Base-by-base conservation (phyloP, 2,888 invertebrate species). In the Diplolepis rosae region DNA sequence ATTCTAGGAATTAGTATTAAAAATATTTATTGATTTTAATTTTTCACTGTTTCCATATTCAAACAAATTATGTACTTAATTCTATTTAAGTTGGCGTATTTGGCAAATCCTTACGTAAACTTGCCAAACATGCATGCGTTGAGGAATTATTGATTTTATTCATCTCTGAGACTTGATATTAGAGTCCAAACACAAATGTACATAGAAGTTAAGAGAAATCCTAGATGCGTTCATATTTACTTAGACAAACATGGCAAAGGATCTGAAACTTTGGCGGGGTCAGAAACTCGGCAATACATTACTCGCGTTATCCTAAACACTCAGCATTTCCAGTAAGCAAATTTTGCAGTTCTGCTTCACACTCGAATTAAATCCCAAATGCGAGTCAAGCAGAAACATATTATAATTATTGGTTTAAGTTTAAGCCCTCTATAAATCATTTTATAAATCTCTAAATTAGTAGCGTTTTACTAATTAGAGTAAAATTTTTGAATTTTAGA, bases 181-280 rank as follows among this genome's bases (percentile, higher is more conserved):
- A 75, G 71, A 69, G 75, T 68, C 66, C 73, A 69, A 69, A 71
- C 73, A 71, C 71, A 52, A 71, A 71, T 52, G 71, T 61, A 65
- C 67, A 48, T 68, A 73, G 71, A 67, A 73, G 71, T 27, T n/a
- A 45, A 65, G 56, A 50, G 45, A 71, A 75, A 71, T 73, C 66
- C 68, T 68, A 56, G 69, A 69, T 68, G 67, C 51, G 68, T 72
- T 70, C 72, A 75, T 78, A 79, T 79, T 79, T 73, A 76, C 74
- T 71, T 76, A 74, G 76, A 75, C 77, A 76, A 77, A 77, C 77
- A 80, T 74, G 72, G 72, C 72, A 66, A 69, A 70, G 74, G 74
- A 77, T 77, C 71, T 69, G 72, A 74, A 77, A 75, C 75, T 77
- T 76, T 70, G 48, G 54, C 54, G 68, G 71, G 70, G 71, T 72